Evolutionary conservation across 2,113 vertebrate genomes (phyloP).

Genomic region (Brachypteracias leptosomus): DNA sequence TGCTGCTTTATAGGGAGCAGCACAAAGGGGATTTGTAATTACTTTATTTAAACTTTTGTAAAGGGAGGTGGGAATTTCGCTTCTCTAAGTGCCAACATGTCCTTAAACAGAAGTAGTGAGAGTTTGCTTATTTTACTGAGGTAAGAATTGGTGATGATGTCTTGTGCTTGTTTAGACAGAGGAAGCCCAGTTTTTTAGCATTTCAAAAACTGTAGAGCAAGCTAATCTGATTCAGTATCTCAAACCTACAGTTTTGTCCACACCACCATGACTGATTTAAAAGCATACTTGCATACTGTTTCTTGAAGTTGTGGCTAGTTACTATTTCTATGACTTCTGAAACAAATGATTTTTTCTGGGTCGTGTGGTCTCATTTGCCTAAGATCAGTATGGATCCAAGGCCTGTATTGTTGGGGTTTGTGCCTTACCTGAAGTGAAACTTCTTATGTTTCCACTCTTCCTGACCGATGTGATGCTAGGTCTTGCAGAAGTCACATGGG

Average conservation of each 20-base stretch:
- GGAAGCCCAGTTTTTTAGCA: background rate
- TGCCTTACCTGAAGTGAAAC: background rate
- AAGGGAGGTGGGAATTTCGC: background rate
- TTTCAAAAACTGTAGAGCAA: background rate
- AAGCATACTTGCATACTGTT: background rate
- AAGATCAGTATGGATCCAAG: background rate
- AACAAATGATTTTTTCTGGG: background rate
- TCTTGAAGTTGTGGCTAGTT: background rate
- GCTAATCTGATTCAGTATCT: background rate
- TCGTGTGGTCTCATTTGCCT: background rate
- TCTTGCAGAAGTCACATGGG: background rate
- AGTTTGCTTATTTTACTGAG: background rate
- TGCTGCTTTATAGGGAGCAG: background rate
- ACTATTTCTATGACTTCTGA: background rate
- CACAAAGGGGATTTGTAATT: background rate
- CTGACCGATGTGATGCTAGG: background rate
- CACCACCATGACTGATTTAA: background rate
- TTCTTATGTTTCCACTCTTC: background rate
- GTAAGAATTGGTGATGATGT: background rate
- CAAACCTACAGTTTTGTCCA: background rate
- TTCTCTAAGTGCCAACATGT: background rate
- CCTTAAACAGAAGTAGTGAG: background rate
- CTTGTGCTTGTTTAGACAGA: background rate
- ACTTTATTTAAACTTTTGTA: background rate
- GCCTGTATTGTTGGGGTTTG: background rate